A percentile compares a stretch with the other conserved stretches of the same genome.
These are phyloP conservation scores for Pandemis heparana DNA, from an alignment of 2,888 invertebrate species.

Conservation along the genomic window DNA sequence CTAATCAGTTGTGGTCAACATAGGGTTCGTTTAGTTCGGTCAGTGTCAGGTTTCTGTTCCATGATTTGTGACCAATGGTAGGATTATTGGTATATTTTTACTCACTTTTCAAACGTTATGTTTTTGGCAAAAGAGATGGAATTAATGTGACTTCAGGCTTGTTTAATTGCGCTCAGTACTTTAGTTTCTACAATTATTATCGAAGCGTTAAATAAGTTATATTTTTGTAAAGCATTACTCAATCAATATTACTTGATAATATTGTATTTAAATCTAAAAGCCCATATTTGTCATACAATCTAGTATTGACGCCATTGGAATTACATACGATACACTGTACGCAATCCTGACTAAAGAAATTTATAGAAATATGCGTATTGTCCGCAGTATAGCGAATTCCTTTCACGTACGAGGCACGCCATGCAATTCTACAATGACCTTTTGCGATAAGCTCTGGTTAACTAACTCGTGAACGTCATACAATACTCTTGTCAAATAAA, in stretches of 20 bases:
- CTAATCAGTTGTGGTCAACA: background rate
- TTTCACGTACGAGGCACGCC: background rate
- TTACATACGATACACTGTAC: background rate
- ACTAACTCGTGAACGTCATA: constrained; percentile 25
- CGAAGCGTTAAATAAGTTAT: no score
- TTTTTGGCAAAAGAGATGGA: no score
- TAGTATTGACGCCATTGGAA: background rate
- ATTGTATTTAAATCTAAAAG: background rate
- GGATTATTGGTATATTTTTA: no score
- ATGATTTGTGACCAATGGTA: background rate
- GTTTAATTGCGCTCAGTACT: no score
- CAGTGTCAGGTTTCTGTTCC: background rate
- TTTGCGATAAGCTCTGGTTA: constrained; percentile 23
- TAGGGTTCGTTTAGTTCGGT: background rate
- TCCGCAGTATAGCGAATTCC: background rate
- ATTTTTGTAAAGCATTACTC: no score
- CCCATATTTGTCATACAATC: background rate
- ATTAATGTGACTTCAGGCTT: no score
- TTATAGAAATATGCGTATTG: background rate
- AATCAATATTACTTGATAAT: no score
- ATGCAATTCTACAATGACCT: constrained; percentile 24
- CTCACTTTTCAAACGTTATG: no score
- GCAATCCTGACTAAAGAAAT: background rate
- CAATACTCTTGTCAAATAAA: constrained; percentile 16
- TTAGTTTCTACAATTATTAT: no score